Base-by-base conservation (phyloP, 1,140 invertebrate genomes). In the Zaprionus kolodkinae region DNA sequence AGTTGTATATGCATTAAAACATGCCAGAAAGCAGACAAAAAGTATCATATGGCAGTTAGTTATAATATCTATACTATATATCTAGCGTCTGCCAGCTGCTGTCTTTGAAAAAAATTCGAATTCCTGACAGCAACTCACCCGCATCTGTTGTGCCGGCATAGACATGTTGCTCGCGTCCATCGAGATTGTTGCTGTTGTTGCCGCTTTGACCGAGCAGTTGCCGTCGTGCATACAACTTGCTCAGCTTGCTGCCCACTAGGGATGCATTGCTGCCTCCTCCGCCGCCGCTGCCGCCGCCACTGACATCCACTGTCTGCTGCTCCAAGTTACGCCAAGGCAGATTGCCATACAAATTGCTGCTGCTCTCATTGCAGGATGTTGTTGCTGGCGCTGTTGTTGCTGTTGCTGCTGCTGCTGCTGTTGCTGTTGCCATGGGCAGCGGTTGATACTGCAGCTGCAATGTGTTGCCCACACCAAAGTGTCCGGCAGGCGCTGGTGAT, bases 391-490 rank as follows among this genome's bases (percentile, higher is more conserved):
- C 7, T n/a, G 40, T 15, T 15, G 40, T 15, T 9, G n/a, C 9
- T 61, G 63, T 15, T 57, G 78, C 13, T 27, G 73, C 10, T 50
- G 64, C 35, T 7, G 69, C 55, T 40, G 82, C 60, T 60, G 75
- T 40, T 54, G 79, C 15, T 52, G 61, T 43, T 59, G 78, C 35
- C 45, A 79, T 64, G 7, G 91, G 84, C 65, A 92, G 10, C 25
- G 87, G 88, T 9, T 92, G 91, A 33, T 92, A 92, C 48, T 92
- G 90, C 74, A 88, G 50, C 17, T 70, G 82, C 43, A 74, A 68
- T 10, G 79, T 71, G 17, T 12, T 84, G 40, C 76, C 76, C 21
- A 72, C 57, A 36, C 90, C 79, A 74, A 84, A 91, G 38, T 83
- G 82, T 40, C 86, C 87, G 6, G 84, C 78, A 48, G 35, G 48